phyloP scores from a whole-genome alignment of 2,113 vertebrate genomes.

The Sterna hirundo region DNA sequence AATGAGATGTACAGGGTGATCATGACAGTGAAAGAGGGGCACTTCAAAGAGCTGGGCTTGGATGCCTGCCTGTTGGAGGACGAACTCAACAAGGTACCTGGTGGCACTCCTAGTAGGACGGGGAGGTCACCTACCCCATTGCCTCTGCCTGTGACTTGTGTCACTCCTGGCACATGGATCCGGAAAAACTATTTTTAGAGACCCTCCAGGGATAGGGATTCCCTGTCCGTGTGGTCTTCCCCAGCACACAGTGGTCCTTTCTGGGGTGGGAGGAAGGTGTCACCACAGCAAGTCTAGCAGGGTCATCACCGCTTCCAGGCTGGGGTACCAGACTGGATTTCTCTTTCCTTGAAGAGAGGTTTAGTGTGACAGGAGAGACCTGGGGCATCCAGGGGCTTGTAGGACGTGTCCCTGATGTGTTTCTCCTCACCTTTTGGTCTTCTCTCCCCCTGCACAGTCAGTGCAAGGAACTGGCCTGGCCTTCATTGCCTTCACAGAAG shows the following conservation, averaged over 20 bases:
- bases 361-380: background rate
- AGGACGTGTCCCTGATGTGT: background rate
- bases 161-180: no score
- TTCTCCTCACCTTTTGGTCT: background rate
- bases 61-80: conserved; percentile 91
- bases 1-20: conserved; percentile 94
- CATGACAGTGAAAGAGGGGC: conserved; percentile 89
- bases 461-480: conserved; percentile 97
- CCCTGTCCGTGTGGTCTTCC: background rate
- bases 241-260: background rate
- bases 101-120: background rate
- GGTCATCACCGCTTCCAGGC: background rate
- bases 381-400: background rate
- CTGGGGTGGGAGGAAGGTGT: background rate
- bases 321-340: background rate
- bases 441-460: conserved; percentile 72
- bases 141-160: background rate
- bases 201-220: background rate
- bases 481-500: conserved; percentile 99
- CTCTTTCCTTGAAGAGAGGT: background rate
- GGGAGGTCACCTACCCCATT: background rate
- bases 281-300: background rate
- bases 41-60: conserved; percentile 87
- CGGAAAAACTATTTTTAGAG: background rate
- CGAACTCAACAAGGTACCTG: conserved; percentile 90